Base-by-base conservation (phyloP, 1,140 invertebrate genomes). In the Psilanteris sp. region DNA sequence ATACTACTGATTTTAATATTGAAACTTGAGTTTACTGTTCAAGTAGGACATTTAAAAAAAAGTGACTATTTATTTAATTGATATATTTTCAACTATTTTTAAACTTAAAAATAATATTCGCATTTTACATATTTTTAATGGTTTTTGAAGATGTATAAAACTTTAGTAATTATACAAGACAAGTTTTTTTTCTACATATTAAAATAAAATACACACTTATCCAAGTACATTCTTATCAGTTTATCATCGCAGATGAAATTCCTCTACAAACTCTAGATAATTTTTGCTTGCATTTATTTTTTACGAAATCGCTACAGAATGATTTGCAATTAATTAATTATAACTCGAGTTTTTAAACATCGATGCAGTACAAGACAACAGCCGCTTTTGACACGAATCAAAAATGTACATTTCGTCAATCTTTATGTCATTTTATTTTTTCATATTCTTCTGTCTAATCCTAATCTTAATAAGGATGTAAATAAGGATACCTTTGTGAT, bases 401-500 rank as follows among this genome's bases (percentile, higher is more conserved):
- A 68, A 61, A 64, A 64, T 57, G 41, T 72, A n/a, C 68, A 72
- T 64, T 41, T n/a, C n/a, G n/a, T n/a, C n/a, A n/a, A n/a, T n/a
- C n/a, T n/a, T n/a, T n/a, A n/a, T n/a, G n/a, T n/a, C n/a, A n/a
- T n/a, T n/a, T n/a, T n/a, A n/a, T n/a, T n/a, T n/a, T n/a, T n/a
- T n/a, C n/a, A n/a, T n/a, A n/a, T n/a, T n/a, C n/a, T n/a, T n/a
- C n/a, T n/a, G n/a, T n/a, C n/a, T n/a, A n/a, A n/a, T n/a, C n/a
- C n/a, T n/a, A n/a, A n/a, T n/a, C n/a, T n/a, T n/a, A n/a, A n/a
- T n/a, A n/a, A n/a, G n/a, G n/a, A n/a, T n/a, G n/a, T n/a, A n/a
- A 61, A 31, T 31, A 78, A 76, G 71, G 64, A 80, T 73, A 76
- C 78, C 75, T 80, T 78, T 80, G 79, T 74, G 73, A 77, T 74